These are phyloP conservation scores for Hirtodrosophila trivittata DNA, from an alignment of 2,888 invertebrate species.

Conservation along the genomic window DNA sequence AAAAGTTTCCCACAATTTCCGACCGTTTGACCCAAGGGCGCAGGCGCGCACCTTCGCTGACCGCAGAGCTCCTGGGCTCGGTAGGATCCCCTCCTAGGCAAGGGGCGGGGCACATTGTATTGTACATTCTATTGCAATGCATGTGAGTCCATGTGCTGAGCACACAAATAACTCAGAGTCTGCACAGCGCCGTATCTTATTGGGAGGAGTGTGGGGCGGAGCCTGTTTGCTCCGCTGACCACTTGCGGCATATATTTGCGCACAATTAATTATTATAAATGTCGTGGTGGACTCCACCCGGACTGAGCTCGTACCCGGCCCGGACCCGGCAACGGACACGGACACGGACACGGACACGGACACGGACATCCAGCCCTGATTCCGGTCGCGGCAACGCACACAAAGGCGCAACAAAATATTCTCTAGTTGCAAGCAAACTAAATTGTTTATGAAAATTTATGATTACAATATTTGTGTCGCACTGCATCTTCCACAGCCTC, in stretches of 20 bases:
- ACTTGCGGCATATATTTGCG: slow-evolving; percentile 80
- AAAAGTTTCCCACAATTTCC: slow-evolving; percentile 52
- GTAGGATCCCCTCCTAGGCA: too few species aligned
- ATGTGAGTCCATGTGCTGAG: slow-evolving; percentile 41
- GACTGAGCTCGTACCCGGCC: slow-evolving; percentile 41
- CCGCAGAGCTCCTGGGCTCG: too few species aligned
- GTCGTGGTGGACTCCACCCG: slow-evolving; percentile 66
- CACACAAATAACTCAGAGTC: slow-evolving; percentile 77
- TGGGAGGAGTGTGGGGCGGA: slow-evolving; percentile 15
- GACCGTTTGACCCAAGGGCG: slow-evolving; percentile 48
- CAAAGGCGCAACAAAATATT: slow-evolving; percentile 55
- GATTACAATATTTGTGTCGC: slow-evolving; percentile 80
- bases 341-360: slow-evolving; percentile 30
- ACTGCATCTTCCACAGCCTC: slow-evolving; percentile 58
- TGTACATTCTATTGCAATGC: slow-evolving; percentile 72
- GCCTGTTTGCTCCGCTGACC: slow-evolving; percentile 53
- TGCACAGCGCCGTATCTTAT: slow-evolving; percentile 64
- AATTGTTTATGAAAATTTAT: slow-evolving; percentile 80
- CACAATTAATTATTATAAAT: slow-evolving; percentile 83
- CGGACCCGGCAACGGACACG: slow-evolving; percentile 29
- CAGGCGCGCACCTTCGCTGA: slow-evolving; percentile 63
- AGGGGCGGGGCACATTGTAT: slow-evolving; percentile 13
- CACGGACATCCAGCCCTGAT: slow-evolving; percentile 29
- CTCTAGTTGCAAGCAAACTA: slow-evolving; percentile 55
- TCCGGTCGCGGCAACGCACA: slow-evolving; percentile 36